Percentiles rank a stretch among this genome's conserved stretches.
These are phyloP conservation scores for Neopelma chrysocephalum DNA, from an alignment of 2,797 vertebrate genomes.

Conservation along the genomic window DNA sequence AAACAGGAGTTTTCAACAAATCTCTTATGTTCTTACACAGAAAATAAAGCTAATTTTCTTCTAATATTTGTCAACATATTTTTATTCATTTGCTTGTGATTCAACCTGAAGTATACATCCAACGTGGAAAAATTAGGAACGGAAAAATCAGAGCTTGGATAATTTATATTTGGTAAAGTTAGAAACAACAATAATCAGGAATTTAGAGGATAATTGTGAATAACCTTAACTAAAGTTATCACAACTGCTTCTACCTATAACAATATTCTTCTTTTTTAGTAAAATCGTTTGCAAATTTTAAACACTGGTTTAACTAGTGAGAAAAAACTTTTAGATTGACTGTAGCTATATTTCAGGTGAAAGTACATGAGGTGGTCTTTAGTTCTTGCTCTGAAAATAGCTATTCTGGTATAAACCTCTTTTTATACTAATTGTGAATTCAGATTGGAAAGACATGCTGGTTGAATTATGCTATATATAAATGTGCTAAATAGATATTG, in stretches of 20 bases:
- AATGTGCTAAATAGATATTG: background rate
- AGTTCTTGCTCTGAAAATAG: background rate
- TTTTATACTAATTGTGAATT: background rate
- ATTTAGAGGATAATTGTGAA: background rate
- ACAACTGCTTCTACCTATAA: background rate
- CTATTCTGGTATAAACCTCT: background rate
- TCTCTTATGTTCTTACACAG: background rate
- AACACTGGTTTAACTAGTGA: background rate
- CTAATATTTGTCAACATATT: background rate
- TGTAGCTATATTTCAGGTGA: background rate
- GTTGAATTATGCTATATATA: background rate
- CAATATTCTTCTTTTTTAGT: background rate
- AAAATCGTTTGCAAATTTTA: background rate
- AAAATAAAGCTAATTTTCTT: background rate
- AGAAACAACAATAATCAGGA: background rate
- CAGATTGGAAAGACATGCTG: background rate
- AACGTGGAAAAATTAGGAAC: background rate
- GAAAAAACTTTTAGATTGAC: background rate
- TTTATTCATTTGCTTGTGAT: background rate
- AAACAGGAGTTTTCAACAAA: background rate
- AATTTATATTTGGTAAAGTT: background rate
- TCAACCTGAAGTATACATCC: background rate
- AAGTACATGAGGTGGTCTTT: background rate
- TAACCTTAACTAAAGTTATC: background rate
- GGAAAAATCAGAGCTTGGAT: background rate